Percentiles rank a stretch among this genome's conserved stretches.
These are phyloP conservation scores for Isurus oxyrinchus DNA, from an alignment of 2,113 vertebrate genomes.

Conservation along the genomic window DNA sequence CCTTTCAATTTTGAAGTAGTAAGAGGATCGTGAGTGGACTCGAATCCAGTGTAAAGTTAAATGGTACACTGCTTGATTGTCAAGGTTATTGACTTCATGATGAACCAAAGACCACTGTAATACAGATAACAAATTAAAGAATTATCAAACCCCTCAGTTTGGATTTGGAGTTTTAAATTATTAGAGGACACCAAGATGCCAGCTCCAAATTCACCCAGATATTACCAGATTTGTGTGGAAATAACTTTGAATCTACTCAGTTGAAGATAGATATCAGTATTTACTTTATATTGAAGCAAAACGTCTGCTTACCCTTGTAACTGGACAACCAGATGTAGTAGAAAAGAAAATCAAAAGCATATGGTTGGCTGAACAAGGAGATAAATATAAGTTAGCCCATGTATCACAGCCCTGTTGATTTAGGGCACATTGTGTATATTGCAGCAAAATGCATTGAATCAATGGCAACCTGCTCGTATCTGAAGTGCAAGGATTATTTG, in stretches of 20 bases:
- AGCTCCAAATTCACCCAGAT: not conserved
- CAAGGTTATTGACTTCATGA: not conserved
- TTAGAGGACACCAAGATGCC: not conserved
- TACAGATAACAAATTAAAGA: not conserved
- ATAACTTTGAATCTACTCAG: not conserved
- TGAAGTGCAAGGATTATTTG: not conserved
- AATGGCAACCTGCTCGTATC: not conserved
- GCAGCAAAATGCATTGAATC: conserved; percentile 10
- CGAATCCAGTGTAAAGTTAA: not conserved
- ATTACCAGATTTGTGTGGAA: not conserved
- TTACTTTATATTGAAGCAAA: not conserved
- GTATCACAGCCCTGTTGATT: not conserved
- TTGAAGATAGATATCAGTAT: not conserved
- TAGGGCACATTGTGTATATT: conserved; percentile 8
- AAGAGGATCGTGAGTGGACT: not conserved
- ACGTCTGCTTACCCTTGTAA: not conserved
- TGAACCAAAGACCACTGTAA: not conserved
- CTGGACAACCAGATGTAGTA: not conserved
- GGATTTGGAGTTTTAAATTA: not conserved
- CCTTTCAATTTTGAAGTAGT: not conserved
- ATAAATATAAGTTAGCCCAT: not conserved
- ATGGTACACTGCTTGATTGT: no score
- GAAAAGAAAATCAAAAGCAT: not conserved
- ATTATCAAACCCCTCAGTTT: not conserved
- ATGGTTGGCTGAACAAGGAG: not conserved